Percentiles rank a stretch among this genome's conserved stretches.
These are phyloP conservation scores for Actinernus sp. DNA, from an alignment of 92 coral and sea anemone genomes.

Conservation along the genomic window DNA sequence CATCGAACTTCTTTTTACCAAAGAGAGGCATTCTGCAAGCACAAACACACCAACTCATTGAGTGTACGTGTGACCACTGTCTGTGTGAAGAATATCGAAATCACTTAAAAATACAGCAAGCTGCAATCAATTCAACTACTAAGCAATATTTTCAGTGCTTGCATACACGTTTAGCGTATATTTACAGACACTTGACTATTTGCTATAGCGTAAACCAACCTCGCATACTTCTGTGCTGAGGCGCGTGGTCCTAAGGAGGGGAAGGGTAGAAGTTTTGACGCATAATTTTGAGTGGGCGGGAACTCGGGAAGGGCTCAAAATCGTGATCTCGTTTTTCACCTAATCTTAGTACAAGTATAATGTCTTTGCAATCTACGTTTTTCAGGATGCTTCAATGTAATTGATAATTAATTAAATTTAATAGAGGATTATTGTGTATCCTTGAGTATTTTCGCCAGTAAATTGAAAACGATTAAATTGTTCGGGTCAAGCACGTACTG, in stretches of 20 bases:
- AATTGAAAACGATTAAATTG: no score
- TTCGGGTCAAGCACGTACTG: no score
- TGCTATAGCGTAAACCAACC: slow-evolving; percentile 29
- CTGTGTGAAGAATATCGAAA: background rate
- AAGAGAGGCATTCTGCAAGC: slow-evolving; percentile 96
- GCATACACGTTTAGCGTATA: slow-evolving; percentile 34
- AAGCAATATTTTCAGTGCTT: slow-evolving; percentile 29
- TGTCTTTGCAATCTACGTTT: no score
- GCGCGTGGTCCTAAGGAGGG: slow-evolving; percentile 32
- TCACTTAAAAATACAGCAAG: background rate
- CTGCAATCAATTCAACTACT: background rate
- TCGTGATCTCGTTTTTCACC: no score
- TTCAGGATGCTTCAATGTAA: no score
- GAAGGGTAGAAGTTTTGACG: slow-evolving; percentile 11
- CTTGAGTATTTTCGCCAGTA: no score
- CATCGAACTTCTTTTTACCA: slow-evolving; percentile 97
- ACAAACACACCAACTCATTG: slow-evolving; percentile 58
- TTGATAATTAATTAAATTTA: no score
- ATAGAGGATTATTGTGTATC: no score
- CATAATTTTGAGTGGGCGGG: no score
- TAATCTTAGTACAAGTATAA: no score
- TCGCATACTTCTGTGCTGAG: slow-evolving; percentile 23
- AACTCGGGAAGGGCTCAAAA: no score
- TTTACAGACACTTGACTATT: slow-evolving; percentile 49
- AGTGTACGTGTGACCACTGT: background rate